phyloP scores from a whole-genome alignment of 2,888 invertebrate species.

The Synanthedon myopaeformis region DNA sequence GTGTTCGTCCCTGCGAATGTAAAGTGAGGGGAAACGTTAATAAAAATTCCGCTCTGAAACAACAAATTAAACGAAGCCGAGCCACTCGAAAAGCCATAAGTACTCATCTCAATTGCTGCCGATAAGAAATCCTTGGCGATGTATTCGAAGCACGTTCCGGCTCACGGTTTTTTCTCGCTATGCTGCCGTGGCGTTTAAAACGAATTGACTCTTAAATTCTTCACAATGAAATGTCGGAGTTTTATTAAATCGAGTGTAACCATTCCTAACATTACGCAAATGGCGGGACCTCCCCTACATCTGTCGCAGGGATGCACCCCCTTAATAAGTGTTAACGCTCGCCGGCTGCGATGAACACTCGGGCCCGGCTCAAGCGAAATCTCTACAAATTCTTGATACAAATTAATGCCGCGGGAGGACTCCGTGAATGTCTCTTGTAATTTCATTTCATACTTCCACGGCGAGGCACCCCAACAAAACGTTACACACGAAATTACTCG shows the following conservation, averaged over 20 bases:
- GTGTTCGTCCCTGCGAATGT: conserved; percentile 32
- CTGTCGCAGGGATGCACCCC: conserved; percentile 70
- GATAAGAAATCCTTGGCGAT: conserved; percentile 67
- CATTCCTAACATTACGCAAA: conserved; percentile 70
- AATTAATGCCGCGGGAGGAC: conserved; percentile 61
- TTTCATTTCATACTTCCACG: conserved; percentile 53
- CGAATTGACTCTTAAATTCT: conserved; percentile 70
- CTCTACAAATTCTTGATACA: conserved; percentile 71
- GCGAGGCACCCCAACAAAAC: conserved; percentile 29
- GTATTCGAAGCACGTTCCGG: conserved; percentile 68
- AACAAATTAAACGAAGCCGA: conserved; percentile 71
- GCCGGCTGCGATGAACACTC: conserved; percentile 65
- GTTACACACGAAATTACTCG: conserved; percentile 21
- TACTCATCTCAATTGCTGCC: conserved; percentile 70
- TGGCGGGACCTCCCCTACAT: conserved; percentile 68
- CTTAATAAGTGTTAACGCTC: conserved; percentile 71
- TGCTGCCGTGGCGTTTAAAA: conserved; percentile 64
- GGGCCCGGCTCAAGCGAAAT: conserved; percentile 62
- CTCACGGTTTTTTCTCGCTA: conserved; percentile 65
- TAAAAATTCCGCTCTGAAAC: conserved; percentile 69
- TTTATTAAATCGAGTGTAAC: conserved; percentile 72
- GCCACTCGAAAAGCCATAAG: conserved; percentile 71
- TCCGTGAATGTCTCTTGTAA: conserved; percentile 52
- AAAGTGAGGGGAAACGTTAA: conserved; percentile 65
- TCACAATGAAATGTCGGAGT: conserved; percentile 67